These are phyloP conservation scores for Malurus elegans DNA, from an alignment of 2,113 vertebrate species.

Conservation along the genomic window DNA sequence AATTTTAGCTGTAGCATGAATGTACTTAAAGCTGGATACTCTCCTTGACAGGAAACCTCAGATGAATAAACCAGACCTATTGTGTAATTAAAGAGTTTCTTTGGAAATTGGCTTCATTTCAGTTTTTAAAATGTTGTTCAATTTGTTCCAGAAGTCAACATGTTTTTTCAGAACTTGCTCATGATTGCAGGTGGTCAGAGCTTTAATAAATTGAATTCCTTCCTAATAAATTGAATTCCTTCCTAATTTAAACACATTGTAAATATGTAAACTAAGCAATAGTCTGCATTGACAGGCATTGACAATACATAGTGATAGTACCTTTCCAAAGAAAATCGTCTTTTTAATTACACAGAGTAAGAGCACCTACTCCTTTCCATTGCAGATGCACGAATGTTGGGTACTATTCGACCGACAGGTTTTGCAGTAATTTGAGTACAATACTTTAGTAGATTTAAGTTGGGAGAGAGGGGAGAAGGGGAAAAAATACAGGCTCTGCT, in stretches of 20 bases:
- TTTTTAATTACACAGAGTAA: neutral
- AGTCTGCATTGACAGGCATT: neutral
- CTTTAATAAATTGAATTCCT: neutral
- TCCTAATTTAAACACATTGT: neutral
- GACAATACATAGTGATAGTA: neutral
- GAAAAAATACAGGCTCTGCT: neutral
- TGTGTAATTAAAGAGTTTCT: conserved; percentile 22
- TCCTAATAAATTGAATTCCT: neutral
- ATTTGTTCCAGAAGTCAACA: conserved; percentile 24
- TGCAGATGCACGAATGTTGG: neutral
- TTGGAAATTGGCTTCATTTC: conserved; percentile 4
- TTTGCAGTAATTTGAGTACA: neutral
- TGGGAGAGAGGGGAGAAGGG: neutral
- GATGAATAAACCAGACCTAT: neutral
- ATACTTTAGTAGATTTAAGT: neutral
- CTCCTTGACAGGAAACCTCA: neutral
- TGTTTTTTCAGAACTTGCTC: neutral
- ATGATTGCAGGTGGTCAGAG: neutral
- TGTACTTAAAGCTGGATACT: neutral
- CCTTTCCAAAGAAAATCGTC: neutral
- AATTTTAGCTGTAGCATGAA: neutral
- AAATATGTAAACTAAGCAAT: neutral
- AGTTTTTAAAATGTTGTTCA: neutral
- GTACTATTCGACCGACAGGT: neutral
- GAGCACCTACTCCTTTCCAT: neutral